These are phyloP conservation scores for Dynastes tityus DNA, from an alignment of 2,888 invertebrate genomes.

Conservation along the genomic window DNA sequence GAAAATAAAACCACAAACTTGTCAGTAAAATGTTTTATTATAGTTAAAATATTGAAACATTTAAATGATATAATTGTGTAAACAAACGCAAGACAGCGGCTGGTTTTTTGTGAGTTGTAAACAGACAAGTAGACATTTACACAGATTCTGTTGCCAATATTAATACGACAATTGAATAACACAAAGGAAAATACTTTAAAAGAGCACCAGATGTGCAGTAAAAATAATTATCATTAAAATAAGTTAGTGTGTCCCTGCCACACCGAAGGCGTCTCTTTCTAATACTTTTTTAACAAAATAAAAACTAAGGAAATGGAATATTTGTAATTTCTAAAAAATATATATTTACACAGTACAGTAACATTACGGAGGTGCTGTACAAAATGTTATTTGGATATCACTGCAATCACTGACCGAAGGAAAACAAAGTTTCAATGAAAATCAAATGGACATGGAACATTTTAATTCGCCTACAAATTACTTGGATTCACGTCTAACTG, in stretches of 20 bases:
- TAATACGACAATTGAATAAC: not conserved
- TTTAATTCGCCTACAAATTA: constrained; percentile 17
- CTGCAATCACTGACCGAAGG: constrained; percentile 1
- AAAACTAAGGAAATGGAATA: constrained; percentile 28
- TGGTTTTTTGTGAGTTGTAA: not conserved
- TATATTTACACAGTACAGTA: constrained; percentile 34
- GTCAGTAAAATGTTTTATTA: constrained; percentile 35
- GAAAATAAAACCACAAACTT: not conserved
- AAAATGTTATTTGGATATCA: constrained; percentile 18
- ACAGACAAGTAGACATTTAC: not conserved
- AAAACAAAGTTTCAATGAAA: constrained; percentile 14
- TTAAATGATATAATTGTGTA: constrained; percentile 16
- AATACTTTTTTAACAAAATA: not conserved
- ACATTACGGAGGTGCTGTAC: constrained; percentile 27
- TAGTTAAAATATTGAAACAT: constrained; percentile 38
- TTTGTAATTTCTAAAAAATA: constrained; percentile 3
- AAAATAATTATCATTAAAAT: constrained; percentile 25
- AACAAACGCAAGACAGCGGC: constrained; percentile 10
- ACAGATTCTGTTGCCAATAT: not conserved
- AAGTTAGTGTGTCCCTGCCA: not conserved
- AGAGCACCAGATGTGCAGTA: not conserved
- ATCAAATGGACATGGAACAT: not conserved
- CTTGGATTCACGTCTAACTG: constrained; percentile 78
- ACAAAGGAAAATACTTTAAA: not conserved
- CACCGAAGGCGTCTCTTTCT: not conserved